phyloP scores from a whole-genome alignment of 2,888 invertebrate species.

The Lasioglossum calceatum region DNA sequence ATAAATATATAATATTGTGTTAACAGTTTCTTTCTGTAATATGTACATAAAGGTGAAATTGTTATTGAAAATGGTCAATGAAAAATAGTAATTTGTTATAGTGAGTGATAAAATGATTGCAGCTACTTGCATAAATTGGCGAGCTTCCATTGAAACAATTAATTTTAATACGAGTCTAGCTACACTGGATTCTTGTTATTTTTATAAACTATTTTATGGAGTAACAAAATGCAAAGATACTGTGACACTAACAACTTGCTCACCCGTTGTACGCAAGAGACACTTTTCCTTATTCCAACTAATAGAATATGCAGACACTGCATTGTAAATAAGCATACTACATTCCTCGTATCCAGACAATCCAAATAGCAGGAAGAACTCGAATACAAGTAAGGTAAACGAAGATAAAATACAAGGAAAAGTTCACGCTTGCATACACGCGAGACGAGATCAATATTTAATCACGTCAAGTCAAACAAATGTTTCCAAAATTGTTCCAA shows the following conservation, averaged over 20 bases:
- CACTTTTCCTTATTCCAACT: too few relatives aligned
- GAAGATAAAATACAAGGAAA: not conserved
- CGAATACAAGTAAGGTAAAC: not conserved
- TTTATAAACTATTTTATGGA: not conserved
- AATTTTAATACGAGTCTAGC: not conserved
- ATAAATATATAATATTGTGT: not conserved
- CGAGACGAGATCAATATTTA: not conserved
- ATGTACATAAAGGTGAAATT: too few relatives aligned
- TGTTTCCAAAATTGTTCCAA: not conserved
- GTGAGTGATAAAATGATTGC: not conserved
- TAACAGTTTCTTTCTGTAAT: not conserved
- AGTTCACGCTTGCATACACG: not conserved
- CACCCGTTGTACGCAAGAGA: not conserved
- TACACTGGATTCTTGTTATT: not conserved
- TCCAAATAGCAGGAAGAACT: not conserved
- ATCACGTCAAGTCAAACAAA: not conserved
- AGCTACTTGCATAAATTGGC: not conserved
- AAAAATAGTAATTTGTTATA: not conserved
- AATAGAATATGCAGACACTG: not conserved
- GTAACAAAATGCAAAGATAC: not conserved
- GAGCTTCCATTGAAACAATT: not conserved
- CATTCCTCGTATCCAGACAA: not conserved
- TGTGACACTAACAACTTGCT: not conserved
- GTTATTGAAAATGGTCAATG: too few relatives aligned
- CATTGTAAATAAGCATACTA: not conserved